A percentile compares a stretch with the other conserved stretches of the same genome.
These are phyloP conservation scores for Eupsilia transversa DNA, from an alignment of 2,888 invertebrate species.

Conservation along the genomic window DNA sequence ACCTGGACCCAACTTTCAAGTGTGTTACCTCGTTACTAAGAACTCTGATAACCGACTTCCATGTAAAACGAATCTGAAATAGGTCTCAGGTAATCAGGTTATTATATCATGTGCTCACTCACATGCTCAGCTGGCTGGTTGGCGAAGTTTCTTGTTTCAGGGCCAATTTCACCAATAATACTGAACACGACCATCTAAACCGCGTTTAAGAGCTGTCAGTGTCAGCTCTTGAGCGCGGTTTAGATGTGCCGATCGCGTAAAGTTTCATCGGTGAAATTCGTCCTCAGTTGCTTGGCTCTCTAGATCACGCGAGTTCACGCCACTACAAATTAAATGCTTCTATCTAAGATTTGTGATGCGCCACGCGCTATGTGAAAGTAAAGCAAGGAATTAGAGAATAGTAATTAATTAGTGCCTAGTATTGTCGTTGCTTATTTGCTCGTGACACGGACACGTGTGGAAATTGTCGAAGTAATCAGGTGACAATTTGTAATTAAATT, in stretches of 20 bases:
- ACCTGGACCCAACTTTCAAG: slow-evolving; percentile 68
- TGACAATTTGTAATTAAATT: background rate
- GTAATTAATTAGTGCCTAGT: slow-evolving; percentile 8
- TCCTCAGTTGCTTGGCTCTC: slow-evolving; percentile 19
- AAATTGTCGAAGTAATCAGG: background rate
- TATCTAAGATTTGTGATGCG: slow-evolving; percentile 22
- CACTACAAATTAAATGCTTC: slow-evolving; percentile 18
- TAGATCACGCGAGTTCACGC: slow-evolving; percentile 25
- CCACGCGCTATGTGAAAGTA: slow-evolving; percentile 6
- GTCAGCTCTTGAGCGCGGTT: background rate
- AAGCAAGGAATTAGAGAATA: slow-evolving; percentile 29
- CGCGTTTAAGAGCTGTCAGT: background rate
- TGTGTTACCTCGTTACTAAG: slow-evolving; percentile 49
- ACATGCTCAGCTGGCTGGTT: slow-evolving; percentile 29
- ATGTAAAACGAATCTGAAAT: slow-evolving; percentile 61
- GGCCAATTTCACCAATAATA: background rate
- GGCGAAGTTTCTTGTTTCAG: slow-evolving; percentile 47
- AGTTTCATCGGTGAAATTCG: background rate
- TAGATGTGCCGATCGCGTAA: background rate
- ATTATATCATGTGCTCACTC: slow-evolving; percentile 38
- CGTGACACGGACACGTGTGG: slow-evolving; percentile 25
- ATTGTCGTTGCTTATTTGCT: slow-evolving; percentile 14
- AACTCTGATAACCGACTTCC: slow-evolving; percentile 66
- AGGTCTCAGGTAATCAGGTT: no score
- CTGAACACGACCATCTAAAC: background rate